Base-by-base conservation (phyloP, 2,113 vertebrate species). In the Thamnophis sirtalis region DNA sequence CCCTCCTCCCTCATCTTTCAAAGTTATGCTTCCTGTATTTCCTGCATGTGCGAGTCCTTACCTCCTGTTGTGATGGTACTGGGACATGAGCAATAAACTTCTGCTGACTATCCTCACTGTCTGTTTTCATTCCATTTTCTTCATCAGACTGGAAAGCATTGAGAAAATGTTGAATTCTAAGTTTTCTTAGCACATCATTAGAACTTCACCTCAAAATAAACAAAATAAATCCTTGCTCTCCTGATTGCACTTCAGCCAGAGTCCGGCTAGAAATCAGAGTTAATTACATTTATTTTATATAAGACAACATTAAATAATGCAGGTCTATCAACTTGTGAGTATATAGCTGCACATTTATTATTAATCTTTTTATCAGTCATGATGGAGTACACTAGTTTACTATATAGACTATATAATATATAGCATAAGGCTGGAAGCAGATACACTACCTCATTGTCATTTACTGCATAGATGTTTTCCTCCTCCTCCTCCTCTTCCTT, bases 41-140 rank as follows among this genome's bases (percentile, higher is more conserved):
- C 48, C 51, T 92, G 13, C 7, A 51, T 43, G 33, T 89, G 33
- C 8, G 10, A 22, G 6, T 48, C 22, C 96, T 97, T 96, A 99
- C 99, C 99, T 99, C 99, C 94, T 98, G 98, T 91, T 99, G 99
- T 1, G 99, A 98, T 0, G 99, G 99, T 58, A 99, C 99, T 0
- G 99, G 99, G 2, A 99, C 98, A 2, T 99, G 99, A 21, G 99
- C 98, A 15, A 99, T 98, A 93, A 99, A 99, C 86, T 98, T 96
- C 92, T 98, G 98, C 68, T 97, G 98, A 4, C 97, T 98, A 0
- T 99, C 98, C 85, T 99, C 98, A 54, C 97, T 98, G 80, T 98
- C 98, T 89, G 93, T 96, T 91, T 98, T 98, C 53, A 96, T 98
- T 93, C 92, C 92, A 56, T 93, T 95, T 86, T 99, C 98, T 38